Percentiles rank a stretch among this genome's conserved stretches.
phyloP scores from a whole-genome alignment of 1,140 invertebrate species.

The Aethina tumida region DNA sequence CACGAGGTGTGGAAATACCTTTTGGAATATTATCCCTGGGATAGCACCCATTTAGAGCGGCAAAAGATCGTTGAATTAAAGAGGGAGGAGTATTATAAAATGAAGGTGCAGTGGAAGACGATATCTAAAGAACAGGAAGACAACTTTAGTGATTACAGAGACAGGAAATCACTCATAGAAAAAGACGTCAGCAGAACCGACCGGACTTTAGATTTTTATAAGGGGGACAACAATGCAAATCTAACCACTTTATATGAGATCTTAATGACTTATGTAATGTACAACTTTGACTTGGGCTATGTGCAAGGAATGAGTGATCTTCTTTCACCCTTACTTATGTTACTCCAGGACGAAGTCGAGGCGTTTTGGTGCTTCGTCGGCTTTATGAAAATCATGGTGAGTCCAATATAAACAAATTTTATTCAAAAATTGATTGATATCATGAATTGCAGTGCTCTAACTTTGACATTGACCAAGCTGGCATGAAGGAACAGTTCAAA shows the following conservation, averaged over 20 bases:
- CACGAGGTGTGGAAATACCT: slow-evolving; percentile 93
- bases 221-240: slow-evolving; percentile 86
- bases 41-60: slow-evolving; percentile 64
- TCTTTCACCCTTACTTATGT: slow-evolving; percentile 81
- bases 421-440: background rate
- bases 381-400: slow-evolving; percentile 93
- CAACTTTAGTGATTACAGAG: slow-evolving; percentile 79
- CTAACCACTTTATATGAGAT: slow-evolving; percentile 79
- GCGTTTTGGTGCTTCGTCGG: slow-evolving; percentile 99
- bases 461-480: slow-evolving; percentile 95
- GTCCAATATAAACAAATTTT: slow-evolving; percentile 23
- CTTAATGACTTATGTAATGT: slow-evolving; percentile 99
- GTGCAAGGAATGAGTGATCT: slow-evolving; percentile 97
- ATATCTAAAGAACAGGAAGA: slow-evolving; percentile 80
- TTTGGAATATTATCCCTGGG: slow-evolving; percentile 81
- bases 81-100: slow-evolving; percentile 82
- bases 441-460: slow-evolving; percentile 62
- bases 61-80: slow-evolving; percentile 57
- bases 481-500: slow-evolving; percentile 87
- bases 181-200: slow-evolving; percentile 97
- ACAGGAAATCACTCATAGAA: slow-evolving; percentile 90
- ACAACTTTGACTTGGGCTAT: slow-evolving; percentile 96
- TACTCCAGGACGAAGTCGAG: slow-evolving; percentile 88
- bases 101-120: slow-evolving; percentile 95
- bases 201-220: slow-evolving; percentile 80